Evolutionary conservation across 2,888 invertebrate species (phyloP), one percentile per base, ranked within the genome.

Genomic region (Conus canariensis): DNA sequence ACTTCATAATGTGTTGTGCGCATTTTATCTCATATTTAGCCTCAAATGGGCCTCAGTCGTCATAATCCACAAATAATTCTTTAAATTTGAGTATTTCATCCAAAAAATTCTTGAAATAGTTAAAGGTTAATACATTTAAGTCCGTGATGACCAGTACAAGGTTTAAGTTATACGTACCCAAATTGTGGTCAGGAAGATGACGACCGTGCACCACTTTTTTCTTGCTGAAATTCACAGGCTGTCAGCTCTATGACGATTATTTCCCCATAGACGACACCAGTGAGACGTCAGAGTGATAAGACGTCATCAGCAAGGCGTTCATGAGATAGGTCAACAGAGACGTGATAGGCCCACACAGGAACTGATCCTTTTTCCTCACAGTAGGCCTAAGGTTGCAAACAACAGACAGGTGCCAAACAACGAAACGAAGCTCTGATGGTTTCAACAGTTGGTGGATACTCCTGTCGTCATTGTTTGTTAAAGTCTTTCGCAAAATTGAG

Each of bases 401-500:
- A 64, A 64, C 64, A 64, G 64, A 16, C 64, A 14, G 64, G 16
- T 14, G 64, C 64, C 64, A 64, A 64, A 16, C 10, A 64, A 64
- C 64, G 2, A 64, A 30, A 45, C 30, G 12, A 80, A 80, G 30
- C 30, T 12, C 14, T 30, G 77, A 12, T 80, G 45, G 67, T 67
- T 74, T 74, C 74, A 10, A n/a, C 74, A 74, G 74, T 74, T 74
- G 74, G 74, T 74, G 74, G n/a, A 74, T n/a, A 74, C n/a, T 74
- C n/a, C 74, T 74, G 74, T 74, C 10, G 64, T 74, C n/a, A n/a
- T 19, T 74, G 74, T n/a, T 19, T 19, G n/a, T 74, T 19, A 22
- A 74, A 74, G n/a, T n/a, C n/a, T n/a, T n/a, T 64, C 19, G 64
- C 10, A 64, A 64, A 16, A 19, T 12, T n/a, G 74, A 19, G 74